Evolutionary conservation across 1,140 invertebrate genomes (phyloP), one percentile per base, ranked within the genome.

Genomic region (Philotrypesis tridentata): DNA sequence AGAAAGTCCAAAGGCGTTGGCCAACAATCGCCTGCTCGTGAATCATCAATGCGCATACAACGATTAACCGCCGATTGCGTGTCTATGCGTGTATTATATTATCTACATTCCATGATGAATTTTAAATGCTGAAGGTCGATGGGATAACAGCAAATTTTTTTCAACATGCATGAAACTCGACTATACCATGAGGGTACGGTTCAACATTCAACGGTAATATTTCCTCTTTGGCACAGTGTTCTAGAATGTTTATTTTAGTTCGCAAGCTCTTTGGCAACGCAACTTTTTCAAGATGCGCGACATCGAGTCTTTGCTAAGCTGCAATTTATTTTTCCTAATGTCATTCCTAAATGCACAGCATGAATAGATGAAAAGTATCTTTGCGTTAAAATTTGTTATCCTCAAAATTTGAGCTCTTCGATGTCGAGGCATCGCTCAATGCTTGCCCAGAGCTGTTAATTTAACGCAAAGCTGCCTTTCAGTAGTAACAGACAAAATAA

Each of bases 151-250:
- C n/a, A n/a, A n/a, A n/a, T n/a, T n/a, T n/a, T n/a, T n/a, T n/a
- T n/a, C n/a, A n/a, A n/a, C n/a, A n/a, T n/a, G n/a, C n/a, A n/a
- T n/a, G n/a, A n/a, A n/a, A n/a, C n/a, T n/a, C n/a, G n/a, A n/a
- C n/a, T n/a, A n/a, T n/a, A n/a, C n/a, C n/a, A n/a, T n/a, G n/a
- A n/a, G n/a, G n/a, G n/a, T n/a, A n/a, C n/a, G n/a, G n/a, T n/a
- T n/a, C n/a, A n/a, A n/a, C n/a, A n/a, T n/a, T n/a, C 72, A 74
- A 74, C 31, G 71, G 72, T 48, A 60, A 23, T 37, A 21, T 43
- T 72, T 40, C 43, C 55, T 55, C 43, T 23, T 31, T 23, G 37
- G 70, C 25, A 37, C 70, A 72, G 43, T n/a, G 37, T 25, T 72
- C 70, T 72, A 70, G 67, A 70, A 70, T 37, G 33, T 43, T 72